Conservation (phyloP, 2,113 vertebrate species). For the Echinops telfairi region DNA sequence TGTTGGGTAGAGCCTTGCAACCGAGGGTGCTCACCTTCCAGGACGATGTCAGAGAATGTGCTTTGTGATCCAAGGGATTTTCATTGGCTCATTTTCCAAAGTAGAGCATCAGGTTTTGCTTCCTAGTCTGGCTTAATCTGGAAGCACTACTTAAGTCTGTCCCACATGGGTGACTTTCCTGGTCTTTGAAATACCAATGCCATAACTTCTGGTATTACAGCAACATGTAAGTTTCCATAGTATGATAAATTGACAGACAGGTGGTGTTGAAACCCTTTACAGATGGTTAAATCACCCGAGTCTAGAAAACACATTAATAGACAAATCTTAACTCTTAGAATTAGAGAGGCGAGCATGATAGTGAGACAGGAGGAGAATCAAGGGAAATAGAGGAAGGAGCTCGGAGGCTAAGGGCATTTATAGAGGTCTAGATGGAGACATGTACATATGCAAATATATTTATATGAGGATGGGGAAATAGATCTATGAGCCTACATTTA, state of each 20-base stretch:
- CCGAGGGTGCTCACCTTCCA: not conserved
- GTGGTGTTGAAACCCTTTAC: not conserved
- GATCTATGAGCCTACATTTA: too few relatives aligned
- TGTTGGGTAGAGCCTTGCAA: not conserved
- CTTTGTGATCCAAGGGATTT: not conserved
- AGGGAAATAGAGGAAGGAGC: too few relatives aligned
- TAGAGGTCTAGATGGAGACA: too few relatives aligned
- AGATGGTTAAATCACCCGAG: not conserved
- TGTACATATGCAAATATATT: too few relatives aligned
- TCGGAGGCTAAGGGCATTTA: too few relatives aligned
- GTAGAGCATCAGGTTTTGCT: not conserved
- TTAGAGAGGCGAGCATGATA: too few relatives aligned
- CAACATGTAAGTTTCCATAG: not conserved
- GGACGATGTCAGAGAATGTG: not conserved
- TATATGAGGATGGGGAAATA: too few relatives aligned
- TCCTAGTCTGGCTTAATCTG: not conserved
- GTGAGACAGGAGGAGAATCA: too few relatives aligned
- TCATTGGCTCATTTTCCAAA: not conserved
- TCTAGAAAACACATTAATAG: not conserved
- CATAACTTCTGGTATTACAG: not conserved
- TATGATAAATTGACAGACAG: not conserved
- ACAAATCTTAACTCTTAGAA: not conserved
- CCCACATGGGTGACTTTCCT: not conserved
- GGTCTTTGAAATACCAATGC: not conserved
- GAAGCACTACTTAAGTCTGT: not conserved